Percentiles rank a stretch among this genome's conserved stretches.
phyloP scores from a whole-genome alignment of 1,140 invertebrate genomes.

The Papilio xuthus region DNA sequence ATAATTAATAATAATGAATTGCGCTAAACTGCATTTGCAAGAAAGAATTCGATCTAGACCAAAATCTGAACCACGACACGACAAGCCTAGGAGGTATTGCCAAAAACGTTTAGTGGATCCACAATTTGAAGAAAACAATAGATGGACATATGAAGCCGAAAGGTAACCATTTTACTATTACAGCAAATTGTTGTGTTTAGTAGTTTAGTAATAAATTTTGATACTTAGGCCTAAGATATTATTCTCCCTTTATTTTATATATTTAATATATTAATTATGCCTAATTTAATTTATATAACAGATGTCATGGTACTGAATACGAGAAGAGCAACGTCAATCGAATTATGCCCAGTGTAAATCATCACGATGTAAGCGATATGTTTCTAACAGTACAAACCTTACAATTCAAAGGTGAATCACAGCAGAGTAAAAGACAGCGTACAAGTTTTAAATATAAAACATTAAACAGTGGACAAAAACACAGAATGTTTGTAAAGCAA shows the following conservation, averaged over 20 bases:
- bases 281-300: slow-evolving; percentile 44
- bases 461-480: slow-evolving; percentile 52
- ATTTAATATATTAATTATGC: neutral
- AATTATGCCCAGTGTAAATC: slow-evolving; percentile 40
- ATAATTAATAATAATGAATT: slow-evolving; percentile 56
- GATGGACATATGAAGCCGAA: slow-evolving; percentile 58
- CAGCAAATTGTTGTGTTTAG: neutral
- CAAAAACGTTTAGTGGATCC: slow-evolving; percentile 71
- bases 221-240: too few relatives aligned
- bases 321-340: slow-evolving; percentile 40
- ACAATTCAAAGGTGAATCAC: slow-evolving; percentile 64
- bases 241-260: neutral
- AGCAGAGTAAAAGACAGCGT: slow-evolving; percentile 59
- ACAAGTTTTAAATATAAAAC: slow-evolving; percentile 73
- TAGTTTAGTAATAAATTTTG: neutral
- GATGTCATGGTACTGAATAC: slow-evolving; percentile 55
- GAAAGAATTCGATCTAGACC: slow-evolving; percentile 52
- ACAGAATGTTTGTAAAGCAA: slow-evolving; percentile 75
- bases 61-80: slow-evolving; percentile 41
- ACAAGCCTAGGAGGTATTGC: slow-evolving; percentile 64
- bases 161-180: slow-evolving; percentile 48
- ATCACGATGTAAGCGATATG: slow-evolving; percentile 52
- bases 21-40: slow-evolving; percentile 64
- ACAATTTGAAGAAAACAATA: slow-evolving; percentile 59
- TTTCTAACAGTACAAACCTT: slow-evolving; percentile 70